Percentiles rank a stretch among this genome's conserved stretches.
Conservation (phyloP, 2,888 invertebrate species). For the Drosophila bunnanda region DNA sequence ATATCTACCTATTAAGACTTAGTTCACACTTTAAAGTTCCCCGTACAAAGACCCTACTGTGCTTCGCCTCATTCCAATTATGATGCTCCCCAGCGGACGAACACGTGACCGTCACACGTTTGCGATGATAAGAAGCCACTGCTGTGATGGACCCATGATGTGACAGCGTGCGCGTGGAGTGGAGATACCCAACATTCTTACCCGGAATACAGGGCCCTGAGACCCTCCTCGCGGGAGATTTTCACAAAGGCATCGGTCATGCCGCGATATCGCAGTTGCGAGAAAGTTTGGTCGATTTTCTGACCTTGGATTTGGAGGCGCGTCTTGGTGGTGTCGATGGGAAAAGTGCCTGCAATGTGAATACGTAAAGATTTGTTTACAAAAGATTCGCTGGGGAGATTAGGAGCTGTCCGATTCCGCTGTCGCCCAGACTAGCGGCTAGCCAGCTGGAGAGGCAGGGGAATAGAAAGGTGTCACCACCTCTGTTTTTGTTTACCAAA, state of each 20-base stretch:
- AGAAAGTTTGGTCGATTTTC: conserved; percentile 90
- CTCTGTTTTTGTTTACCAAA: conserved; percentile 87
- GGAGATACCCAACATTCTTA: conserved; percentile 83
- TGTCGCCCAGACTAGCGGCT: conserved; percentile 1
- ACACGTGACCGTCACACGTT: conserved; percentile 52
- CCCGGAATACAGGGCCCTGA: conserved; percentile 94
- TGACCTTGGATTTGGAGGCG: conserved; percentile 97
- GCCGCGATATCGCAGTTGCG: conserved; percentile 92
- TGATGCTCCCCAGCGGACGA: conserved; percentile 25
- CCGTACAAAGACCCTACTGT: neutral
- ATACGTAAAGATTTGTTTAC: conserved; percentile 56
- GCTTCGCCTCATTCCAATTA: neutral
- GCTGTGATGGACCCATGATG: conserved; percentile 24
- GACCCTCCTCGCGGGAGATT: conserved; percentile 94
- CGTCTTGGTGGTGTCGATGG: conserved; percentile 98
- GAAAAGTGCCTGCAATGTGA: conserved; percentile 91
- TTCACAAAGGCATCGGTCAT: conserved; percentile 96
- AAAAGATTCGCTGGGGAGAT: conserved; percentile 42
- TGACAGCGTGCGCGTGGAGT: conserved; percentile 19
- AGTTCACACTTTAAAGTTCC: no score
- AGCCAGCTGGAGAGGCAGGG: neutral
- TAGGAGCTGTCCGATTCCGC: conserved; percentile 34
- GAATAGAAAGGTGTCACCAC: neutral
- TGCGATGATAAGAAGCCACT: conserved; percentile 18
- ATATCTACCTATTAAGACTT: neutral